Evolutionary conservation across 2,797 vertebrate genomes (phyloP), one percentile per base, ranked within the genome.

Genomic region (Glossophaga mutica): DNA sequence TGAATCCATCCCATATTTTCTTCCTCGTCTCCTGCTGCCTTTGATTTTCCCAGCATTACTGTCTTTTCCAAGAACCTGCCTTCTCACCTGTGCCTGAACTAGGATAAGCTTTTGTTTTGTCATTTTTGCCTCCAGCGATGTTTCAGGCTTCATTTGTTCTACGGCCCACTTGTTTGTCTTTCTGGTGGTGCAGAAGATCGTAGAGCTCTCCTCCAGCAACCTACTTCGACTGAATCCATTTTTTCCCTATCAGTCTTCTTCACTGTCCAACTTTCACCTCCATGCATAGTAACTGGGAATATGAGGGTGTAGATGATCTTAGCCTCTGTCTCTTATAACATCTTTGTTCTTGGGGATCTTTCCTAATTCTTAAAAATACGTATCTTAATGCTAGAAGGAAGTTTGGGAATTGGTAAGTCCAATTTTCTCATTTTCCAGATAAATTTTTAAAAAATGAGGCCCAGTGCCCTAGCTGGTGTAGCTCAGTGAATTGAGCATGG

Each of bases 351-450:
- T 34, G 5, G 44, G 46, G 59, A 67, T 48, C 44, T 84, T 84
- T 67, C 42, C 32, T 46, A 67, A 84, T 37, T 65, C 29, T 83
- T 48, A 84, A 67, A 18, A 67, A 65, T 65, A 84, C 52, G 76
- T 22, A 76, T 19, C 50, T 42, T 68, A 46, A 59, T 34, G 74
- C 46, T 68, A 10, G 73, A 73, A 89, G 74, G 48, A 87, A 62
- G 44, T 39, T 92, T 74, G 84, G 59, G 44, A 46, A 89, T 57
- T 62, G 59, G 42, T 79, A 76, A 52, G 16, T 82, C 37, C 44
- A 86, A 42, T 65, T 85, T 79, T n/a, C 24, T 92, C 21, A 9
- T 93, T 95, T 87, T 95, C 62, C 77, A 84, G 55, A 73, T 90
- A 65, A 65, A 65, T 65, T 65, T 65, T n/a, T 55, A 0, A 48